These are phyloP conservation scores for Aptenodytes forsteri DNA, from an alignment of 2,113 vertebrate species.

Conservation along the genomic window DNA sequence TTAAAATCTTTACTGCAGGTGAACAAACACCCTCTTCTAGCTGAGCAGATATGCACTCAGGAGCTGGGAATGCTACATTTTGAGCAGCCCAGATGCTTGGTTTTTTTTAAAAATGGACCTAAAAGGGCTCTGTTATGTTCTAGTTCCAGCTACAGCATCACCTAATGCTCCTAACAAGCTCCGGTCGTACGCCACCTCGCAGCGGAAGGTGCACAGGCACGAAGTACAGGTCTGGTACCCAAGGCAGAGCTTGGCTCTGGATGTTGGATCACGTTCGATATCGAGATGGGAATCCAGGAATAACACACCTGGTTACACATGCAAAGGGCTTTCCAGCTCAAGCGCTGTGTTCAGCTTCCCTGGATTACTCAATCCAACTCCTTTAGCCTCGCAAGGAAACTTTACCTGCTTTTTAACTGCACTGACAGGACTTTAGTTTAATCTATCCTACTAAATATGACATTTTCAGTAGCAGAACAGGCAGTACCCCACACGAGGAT, in stretches of 20 bases:
- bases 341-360: neutral
- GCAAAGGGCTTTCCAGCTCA: neutral
- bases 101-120: neutral
- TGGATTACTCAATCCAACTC: neutral
- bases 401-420: neutral
- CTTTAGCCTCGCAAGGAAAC: neutral
- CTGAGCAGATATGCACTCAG: neutral
- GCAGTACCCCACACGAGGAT: neutral
- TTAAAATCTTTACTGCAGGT: neutral
- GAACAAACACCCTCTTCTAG: neutral
- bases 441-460: neutral
- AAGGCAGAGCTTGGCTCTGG: neutral
- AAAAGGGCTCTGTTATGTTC: neutral
- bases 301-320: neutral
- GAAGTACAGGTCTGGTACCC: neutral
- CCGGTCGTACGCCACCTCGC: accelerated
- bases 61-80: neutral
- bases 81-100: neutral
- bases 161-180: neutral
- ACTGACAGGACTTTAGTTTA: neutral
- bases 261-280: neutral
- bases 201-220: neutral
- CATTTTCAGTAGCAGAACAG: neutral
- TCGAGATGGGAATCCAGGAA: neutral
- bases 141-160: neutral